Evolutionary conservation across 1,140 invertebrate genomes (phyloP), one percentile per base, ranked within the genome.

Genomic region (Meloidogyne chitwoodi): DNA sequence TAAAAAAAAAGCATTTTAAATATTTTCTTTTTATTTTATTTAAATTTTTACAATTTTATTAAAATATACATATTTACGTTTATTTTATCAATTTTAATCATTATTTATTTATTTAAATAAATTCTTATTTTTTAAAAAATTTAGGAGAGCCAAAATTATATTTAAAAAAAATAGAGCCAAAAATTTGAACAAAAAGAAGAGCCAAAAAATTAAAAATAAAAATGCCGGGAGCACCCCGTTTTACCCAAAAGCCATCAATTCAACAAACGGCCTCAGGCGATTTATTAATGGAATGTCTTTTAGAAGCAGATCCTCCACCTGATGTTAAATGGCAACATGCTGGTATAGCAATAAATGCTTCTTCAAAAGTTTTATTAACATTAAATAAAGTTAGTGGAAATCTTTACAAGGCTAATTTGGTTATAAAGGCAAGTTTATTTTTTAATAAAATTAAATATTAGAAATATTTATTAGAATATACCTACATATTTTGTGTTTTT

Each of bases 191-290:
- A 44, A 44, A 74, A 10, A 74, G 16, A 64, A 74, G 78, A 19
- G 56, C 26, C 38, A 68, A 56, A 80, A 22, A 75, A 5, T 31
- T 62, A 64, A 68, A 41, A 44, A 1, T 63, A 69, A 85, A 76
- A 66, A 86, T 86, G 85, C 86, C 86, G 72, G 94, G 94, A 79
- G 91, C 94, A 75, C 95, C 94, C 65, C 91, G 94, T 83, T 98
- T 98, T 88, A 94, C 95, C 63, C 96, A 96, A 90, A 96, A 96
- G 88, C 95, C 95, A 70, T 95, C 93, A 38, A 97, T 98, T 82
- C 91, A 93, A 82, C 95, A 97, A 90, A 93, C 95, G 79, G 94
- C 94, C 48, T 93, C 94, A 78, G 94, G 94, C 63, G 94, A 96
- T 88, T 90, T 97, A 80, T 92, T 96, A 80, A 95, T 97, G 93